Evolutionary conservation across 2,888 invertebrate species (phyloP).

Genomic region (Cloeon dipterum): DNA sequence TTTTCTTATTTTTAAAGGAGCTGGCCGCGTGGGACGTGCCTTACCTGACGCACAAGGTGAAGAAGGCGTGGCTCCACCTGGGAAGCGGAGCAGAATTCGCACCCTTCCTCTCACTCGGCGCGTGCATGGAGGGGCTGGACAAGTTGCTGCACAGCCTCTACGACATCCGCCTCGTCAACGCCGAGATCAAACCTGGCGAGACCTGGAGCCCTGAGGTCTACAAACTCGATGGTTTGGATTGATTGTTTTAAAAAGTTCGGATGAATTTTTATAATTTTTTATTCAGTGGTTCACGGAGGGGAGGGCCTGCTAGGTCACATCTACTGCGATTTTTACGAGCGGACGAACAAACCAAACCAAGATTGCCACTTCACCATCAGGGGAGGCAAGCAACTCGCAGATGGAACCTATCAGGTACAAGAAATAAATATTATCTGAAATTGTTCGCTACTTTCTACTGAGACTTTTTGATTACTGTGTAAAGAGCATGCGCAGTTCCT

Average conservation of each 20-base stretch:
- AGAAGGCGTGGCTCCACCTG: slow-evolving; percentile 32
- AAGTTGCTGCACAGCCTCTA: slow-evolving; percentile 63
- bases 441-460: not conserved
- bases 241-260: too few relatives aligned
- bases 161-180: slow-evolving; percentile 51
- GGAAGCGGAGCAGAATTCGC: slow-evolving; percentile 48
- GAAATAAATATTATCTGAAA: not conserved
- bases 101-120: slow-evolving; percentile 76
- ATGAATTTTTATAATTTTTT: not conserved
- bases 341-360: slow-evolving; percentile 79
- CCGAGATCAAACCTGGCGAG: slow-evolving; percentile 54
- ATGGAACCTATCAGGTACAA: slow-evolving; percentile 58
- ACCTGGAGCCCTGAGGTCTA: slow-evolving; percentile 74
- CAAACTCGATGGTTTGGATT: slow-evolving; percentile 65
- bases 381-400: slow-evolving; percentile 58
- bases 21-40: slow-evolving; percentile 62
- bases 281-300: slow-evolving; percentile 44
- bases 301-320: slow-evolving; percentile 77
- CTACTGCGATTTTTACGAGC: slow-evolving; percentile 91
- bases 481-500: too few relatives aligned
- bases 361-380: slow-evolving; percentile 98
- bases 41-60: slow-evolving; percentile 55
- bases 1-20: slow-evolving; percentile 21
- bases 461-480: not conserved
- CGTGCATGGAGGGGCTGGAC: slow-evolving; percentile 94